Percentiles rank a stretch among this genome's conserved stretches.
Evolutionary conservation across 2,888 invertebrate species (phyloP).

Genomic region (Sphecodes monilicornis): DNA sequence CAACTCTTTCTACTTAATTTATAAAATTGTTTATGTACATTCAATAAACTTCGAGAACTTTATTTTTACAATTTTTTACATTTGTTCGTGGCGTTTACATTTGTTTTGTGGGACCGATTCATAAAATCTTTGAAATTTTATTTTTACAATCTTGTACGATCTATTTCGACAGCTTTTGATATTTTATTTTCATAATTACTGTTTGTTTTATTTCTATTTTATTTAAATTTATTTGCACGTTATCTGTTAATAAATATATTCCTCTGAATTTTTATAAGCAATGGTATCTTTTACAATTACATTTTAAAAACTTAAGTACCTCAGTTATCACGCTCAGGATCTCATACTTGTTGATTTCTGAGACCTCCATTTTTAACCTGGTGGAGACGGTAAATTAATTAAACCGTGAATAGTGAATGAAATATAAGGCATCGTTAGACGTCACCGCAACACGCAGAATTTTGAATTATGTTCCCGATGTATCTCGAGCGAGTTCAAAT

Average conservation of each 20-base stretch:
- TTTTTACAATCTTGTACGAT: too few relatives aligned
- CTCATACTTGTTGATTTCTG: too few relatives aligned
- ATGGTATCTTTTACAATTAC: not conserved
- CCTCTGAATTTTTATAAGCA: not conserved
- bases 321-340: not conserved
- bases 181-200: too few relatives aligned
- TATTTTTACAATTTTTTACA: not conserved
- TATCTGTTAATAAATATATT: not conserved
- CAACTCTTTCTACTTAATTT: too few relatives aligned
- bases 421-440: slow-evolving; percentile 28
- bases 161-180: too few relatives aligned
- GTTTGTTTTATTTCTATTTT: too few relatives aligned
- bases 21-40: too few relatives aligned
- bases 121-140: not conserved
- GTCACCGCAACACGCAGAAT: slow-evolving; percentile 15
- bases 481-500: slow-evolving; percentile 18
- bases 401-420: slow-evolving; percentile 14
- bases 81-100: not conserved
- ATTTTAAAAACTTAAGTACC: not conserved
- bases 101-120: not conserved
- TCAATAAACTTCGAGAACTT: too few relatives aligned
- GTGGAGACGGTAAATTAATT: not conserved
- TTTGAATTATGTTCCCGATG: slow-evolving; percentile 33
- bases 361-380: not conserved
- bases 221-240: not conserved